Conservation (phyloP, 2,113 vertebrate species). For the Dromas ardeola region DNA sequence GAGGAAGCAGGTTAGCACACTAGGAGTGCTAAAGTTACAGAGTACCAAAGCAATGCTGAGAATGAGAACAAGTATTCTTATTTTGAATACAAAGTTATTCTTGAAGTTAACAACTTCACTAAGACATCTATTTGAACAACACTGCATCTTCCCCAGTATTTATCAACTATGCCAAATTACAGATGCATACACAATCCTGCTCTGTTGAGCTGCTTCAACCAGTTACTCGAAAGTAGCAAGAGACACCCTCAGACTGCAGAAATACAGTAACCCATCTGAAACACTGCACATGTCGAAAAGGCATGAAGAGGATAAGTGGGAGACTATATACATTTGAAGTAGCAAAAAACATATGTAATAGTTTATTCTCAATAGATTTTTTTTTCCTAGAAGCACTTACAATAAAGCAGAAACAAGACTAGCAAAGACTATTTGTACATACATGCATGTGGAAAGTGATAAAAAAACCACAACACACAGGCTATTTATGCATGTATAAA, state of each 20-base stretch:
- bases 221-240: background rate
- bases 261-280: background rate
- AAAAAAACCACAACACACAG: background rate
- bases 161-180: background rate
- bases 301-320: background rate
- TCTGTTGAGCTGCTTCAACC: background rate
- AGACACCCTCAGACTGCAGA: background rate
- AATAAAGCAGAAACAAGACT: background rate
- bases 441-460: background rate
- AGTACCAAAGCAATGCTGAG: background rate
- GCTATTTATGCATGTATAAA: background rate
- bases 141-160: background rate
- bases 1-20: background rate
- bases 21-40: background rate
- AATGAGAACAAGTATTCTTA: background rate
- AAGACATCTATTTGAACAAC: background rate
- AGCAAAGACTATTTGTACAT: background rate
- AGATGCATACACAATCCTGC: background rate
- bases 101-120: background rate
- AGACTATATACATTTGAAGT: background rate
- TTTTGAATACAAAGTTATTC: background rate
- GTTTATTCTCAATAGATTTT: background rate
- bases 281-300: background rate
- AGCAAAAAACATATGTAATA: background rate
- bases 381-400: background rate